Percentiles rank a stretch among this genome's conserved stretches.
phyloP scores from a whole-genome alignment of 2,113 vertebrate species.

The Sylvilagus bachmani region DNA sequence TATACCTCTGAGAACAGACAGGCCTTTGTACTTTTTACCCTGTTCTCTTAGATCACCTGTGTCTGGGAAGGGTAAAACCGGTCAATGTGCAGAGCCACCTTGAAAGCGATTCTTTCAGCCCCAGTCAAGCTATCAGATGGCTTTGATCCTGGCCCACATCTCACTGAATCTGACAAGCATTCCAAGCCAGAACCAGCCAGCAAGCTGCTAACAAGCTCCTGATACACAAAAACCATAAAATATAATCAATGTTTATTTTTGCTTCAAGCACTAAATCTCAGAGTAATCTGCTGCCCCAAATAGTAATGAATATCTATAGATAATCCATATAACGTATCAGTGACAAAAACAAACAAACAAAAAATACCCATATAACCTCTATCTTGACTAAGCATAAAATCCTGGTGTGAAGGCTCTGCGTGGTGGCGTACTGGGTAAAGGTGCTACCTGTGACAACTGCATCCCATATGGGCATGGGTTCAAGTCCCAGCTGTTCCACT shows the following conservation, averaged over 20 bases:
- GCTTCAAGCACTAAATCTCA: not conserved
- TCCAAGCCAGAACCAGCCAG: not conserved
- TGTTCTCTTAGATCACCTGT: not conserved
- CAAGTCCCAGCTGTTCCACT: too few relatives aligned
- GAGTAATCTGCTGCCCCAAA: not conserved
- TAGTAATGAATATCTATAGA: slow-evolving; percentile 6
- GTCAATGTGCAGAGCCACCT: not conserved
- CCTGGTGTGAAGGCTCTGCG: too few relatives aligned
- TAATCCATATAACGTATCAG: not conserved
- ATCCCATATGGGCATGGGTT: too few relatives aligned
- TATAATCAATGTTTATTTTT: not conserved
- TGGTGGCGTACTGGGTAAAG: too few relatives aligned
- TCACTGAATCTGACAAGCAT: not conserved
- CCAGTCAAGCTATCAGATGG: not conserved
- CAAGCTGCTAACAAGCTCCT: not conserved
- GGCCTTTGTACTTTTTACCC: not conserved
- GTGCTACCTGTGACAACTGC: too few relatives aligned
- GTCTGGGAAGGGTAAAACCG: not conserved
- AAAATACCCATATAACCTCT: not conserved
- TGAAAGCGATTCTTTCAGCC: not conserved
- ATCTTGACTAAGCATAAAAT: not conserved
- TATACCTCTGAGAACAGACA: not conserved
- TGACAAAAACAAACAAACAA: not conserved
- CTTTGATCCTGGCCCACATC: not conserved
- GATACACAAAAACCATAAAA: not conserved